A percentile compares a stretch with the other conserved stretches of the same genome.
Evolutionary conservation across 2,888 invertebrate genomes (phyloP).

Genomic region (Polylopha cassiicola): DNA sequence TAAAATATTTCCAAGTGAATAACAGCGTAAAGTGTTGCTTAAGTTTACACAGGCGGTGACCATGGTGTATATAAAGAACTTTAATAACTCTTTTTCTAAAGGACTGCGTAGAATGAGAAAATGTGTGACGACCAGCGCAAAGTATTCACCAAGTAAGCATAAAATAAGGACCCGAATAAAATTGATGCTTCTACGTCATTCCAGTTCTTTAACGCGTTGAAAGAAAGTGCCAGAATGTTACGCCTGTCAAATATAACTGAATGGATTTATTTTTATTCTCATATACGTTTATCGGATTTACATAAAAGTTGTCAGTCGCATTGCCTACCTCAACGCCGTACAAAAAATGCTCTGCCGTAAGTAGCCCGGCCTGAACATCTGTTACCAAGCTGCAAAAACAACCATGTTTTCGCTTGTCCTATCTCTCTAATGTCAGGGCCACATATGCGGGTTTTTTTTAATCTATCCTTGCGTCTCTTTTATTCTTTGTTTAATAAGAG

Average conservation of each 20-base stretch:
- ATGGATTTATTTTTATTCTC: too few species aligned
- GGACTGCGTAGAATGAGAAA: conserved; percentile 24
- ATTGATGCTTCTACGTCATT: conserved; percentile 18
- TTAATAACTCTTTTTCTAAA: conserved; percentile 9
- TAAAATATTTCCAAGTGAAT: conserved; percentile 10
- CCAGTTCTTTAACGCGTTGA: neutral
- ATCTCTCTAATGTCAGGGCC: conserved; percentile 21
- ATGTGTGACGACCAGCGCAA: conserved; percentile 25
- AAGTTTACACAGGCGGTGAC: conserved; percentile 1
- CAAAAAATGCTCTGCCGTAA: conserved; percentile 16
- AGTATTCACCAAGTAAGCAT: conserved; percentile 48
- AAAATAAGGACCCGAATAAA: too few species aligned
- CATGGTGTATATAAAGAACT: conserved; percentile 15
- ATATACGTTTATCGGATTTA: too few species aligned
- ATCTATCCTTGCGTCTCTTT: too few species aligned
- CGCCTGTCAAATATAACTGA: too few species aligned
- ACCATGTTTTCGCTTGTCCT: conserved; percentile 23
- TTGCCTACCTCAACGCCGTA: conserved; percentile 15
- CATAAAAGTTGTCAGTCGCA: too few species aligned
- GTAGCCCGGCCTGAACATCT: conserved; percentile 19
- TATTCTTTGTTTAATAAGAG: too few species aligned
- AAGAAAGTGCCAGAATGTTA: neutral
- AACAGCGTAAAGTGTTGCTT: neutral
- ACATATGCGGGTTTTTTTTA: too few species aligned
- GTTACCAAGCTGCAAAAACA: conserved; percentile 23